phyloP scores from a whole-genome alignment of 37 sponge, comb jelly and placozoan genomes.

The Chondrilla cf. caribensis region DNA sequence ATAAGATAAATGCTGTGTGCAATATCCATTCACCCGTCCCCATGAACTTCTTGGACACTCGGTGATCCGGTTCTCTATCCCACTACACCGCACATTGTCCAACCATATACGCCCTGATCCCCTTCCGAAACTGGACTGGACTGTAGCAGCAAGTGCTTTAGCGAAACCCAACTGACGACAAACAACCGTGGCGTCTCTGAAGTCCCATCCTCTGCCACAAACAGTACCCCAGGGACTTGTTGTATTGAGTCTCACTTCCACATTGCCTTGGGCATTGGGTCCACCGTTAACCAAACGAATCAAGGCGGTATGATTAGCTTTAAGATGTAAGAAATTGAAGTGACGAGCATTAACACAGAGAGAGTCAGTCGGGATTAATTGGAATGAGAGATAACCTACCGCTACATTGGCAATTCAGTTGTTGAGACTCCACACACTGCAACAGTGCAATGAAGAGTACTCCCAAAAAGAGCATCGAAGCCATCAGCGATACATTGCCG shows the following conservation, averaged over 20 bases:
- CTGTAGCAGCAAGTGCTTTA: not conserved
- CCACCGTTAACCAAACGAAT: not conserved
- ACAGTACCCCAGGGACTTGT: not conserved
- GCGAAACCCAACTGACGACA: not conserved
- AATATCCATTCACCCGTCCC: not conserved
- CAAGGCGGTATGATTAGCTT: not conserved
- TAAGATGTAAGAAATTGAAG: too few relatives aligned
- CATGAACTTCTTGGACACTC: not conserved
- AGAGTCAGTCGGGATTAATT: too few relatives aligned
- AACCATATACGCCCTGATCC: not conserved
- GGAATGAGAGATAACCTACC: too few relatives aligned
- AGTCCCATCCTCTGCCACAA: not conserved
- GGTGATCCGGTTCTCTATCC: not conserved
- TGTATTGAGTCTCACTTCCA: not conserved
- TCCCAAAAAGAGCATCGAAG: too few relatives aligned
- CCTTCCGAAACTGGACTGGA: not conserved
- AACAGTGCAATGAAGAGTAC: too few relatives aligned
- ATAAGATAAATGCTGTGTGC: too few relatives aligned
- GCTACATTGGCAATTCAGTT: too few relatives aligned
- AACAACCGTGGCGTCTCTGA: not conserved
- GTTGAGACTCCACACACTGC: too few relatives aligned
- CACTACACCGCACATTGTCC: not conserved
- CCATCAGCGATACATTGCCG: too few relatives aligned
- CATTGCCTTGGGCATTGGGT: not conserved
- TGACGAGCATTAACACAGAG: too few relatives aligned